phyloP scores from a whole-genome alignment of 2,888 invertebrate species.

The Digitonthophagus gazella region DNA sequence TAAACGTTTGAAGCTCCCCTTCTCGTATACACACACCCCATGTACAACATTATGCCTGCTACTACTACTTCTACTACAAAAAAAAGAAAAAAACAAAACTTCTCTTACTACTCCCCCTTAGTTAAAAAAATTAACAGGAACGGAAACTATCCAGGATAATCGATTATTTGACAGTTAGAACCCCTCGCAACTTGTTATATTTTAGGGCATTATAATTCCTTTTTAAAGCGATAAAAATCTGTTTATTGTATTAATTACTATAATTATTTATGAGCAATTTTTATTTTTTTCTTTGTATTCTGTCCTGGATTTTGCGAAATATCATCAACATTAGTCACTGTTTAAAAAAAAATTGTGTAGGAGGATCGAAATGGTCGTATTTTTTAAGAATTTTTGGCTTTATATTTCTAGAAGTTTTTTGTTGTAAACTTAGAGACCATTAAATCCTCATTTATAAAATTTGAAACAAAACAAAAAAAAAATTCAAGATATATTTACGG shows the following conservation, averaged over 20 bases:
- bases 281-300: conserved; percentile 26
- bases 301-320: conserved; percentile 28
- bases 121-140: conserved; percentile 11
- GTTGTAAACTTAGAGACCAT: background rate
- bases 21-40: background rate
- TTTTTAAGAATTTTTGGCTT: background rate
- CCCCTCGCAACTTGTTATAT: conserved; percentile 25
- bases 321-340: conserved; percentile 1
- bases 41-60: conserved; percentile 2
- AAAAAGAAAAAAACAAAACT: conserved; percentile 11
- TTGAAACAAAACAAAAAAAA: background rate
- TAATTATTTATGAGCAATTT: conserved; percentile 18
- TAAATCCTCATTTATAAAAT: background rate
- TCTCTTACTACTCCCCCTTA: conserved; percentile 11
- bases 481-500: no score
- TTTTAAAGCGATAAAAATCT: conserved; percentile 20
- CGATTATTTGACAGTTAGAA: conserved; percentile 21
- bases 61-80: conserved; percentile 11
- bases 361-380: background rate
- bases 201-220: conserved; percentile 26
- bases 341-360: background rate
- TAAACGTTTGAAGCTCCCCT: background rate
- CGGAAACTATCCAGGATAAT: conserved; percentile 26
- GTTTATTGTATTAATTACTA: no score
- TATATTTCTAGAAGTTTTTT: background rate